A percentile compares a stretch with the other conserved stretches of the same genome.
Conservation (phyloP, 2,113 vertebrate genomes). For the Peucedramus taeniatus region DNA sequence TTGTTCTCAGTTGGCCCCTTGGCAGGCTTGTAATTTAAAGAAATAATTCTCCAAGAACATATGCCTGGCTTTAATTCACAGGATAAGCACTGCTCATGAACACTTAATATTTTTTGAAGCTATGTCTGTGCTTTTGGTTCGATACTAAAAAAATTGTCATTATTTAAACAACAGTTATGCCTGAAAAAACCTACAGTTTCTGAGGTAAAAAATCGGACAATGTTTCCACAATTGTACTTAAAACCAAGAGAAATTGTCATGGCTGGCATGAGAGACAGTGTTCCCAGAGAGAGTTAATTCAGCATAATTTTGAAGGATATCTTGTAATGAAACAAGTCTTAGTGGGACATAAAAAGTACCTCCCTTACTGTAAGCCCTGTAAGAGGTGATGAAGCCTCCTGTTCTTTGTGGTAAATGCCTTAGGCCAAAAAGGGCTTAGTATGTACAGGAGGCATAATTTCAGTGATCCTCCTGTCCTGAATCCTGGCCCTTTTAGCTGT, state of each 20-base stretch:
- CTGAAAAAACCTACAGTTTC: neutral
- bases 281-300: neutral
- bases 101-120: neutral
- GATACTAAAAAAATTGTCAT: neutral
- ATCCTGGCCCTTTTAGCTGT: neutral
- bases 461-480: neutral
- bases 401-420: neutral
- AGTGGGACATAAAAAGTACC: neutral
- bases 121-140: neutral
- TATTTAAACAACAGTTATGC: neutral
- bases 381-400: neutral
- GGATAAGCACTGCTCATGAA: neutral
- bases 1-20: neutral
- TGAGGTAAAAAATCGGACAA: neutral
- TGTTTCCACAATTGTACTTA: neutral
- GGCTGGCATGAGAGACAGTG: neutral
- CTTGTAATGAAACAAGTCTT: neutral
- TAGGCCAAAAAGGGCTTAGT: constrained; percentile 24
- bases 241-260: neutral
- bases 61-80: neutral
- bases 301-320: neutral
- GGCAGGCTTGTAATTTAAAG: neutral
- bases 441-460: neutral
- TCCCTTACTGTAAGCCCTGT: neutral
- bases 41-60: constrained; percentile 1